These are phyloP conservation scores for Microctenopoma lineatum DNA, from an alignment of 2,797 vertebrate genomes.

Conservation along the genomic window DNA sequence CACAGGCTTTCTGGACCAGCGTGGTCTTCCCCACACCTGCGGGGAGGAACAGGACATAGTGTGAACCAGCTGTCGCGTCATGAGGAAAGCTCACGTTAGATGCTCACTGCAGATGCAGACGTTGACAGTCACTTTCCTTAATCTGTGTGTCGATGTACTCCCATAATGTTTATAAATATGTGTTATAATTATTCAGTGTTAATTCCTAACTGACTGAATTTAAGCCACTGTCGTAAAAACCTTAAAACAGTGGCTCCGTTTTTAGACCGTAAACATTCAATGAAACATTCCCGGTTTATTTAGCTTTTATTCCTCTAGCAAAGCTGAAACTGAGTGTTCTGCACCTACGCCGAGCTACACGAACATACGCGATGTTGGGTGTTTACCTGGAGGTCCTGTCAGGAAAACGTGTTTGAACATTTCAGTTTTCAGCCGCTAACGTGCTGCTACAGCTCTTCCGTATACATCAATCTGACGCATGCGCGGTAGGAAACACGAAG, in stretches of 20 bases:
- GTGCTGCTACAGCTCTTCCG: conserved; percentile 55
- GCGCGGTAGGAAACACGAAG: conserved; percentile 35
- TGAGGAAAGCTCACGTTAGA: no score
- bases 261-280: neutral
- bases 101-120: no score
- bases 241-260: no score
- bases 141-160: no score
- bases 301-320: neutral
- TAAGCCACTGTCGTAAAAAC: no score
- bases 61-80: neutral
- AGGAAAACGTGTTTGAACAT: conserved; percentile 88
- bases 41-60: conserved; percentile 17
- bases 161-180: no score
- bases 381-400: conserved; percentile 89
- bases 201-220: no score
- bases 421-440: neutral
- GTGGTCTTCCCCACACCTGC: conserved; percentile 97
- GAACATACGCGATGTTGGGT: neutral
- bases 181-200: no score
- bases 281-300: neutral
- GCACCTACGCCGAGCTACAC: neutral
- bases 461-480: conserved; percentile 60
- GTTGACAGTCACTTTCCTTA: no score
- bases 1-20: conserved; percentile 90
- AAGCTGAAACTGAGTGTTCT: neutral